Evolutionary conservation across 2,888 invertebrate species (phyloP).

Genomic region (Melanotus villosus): DNA sequence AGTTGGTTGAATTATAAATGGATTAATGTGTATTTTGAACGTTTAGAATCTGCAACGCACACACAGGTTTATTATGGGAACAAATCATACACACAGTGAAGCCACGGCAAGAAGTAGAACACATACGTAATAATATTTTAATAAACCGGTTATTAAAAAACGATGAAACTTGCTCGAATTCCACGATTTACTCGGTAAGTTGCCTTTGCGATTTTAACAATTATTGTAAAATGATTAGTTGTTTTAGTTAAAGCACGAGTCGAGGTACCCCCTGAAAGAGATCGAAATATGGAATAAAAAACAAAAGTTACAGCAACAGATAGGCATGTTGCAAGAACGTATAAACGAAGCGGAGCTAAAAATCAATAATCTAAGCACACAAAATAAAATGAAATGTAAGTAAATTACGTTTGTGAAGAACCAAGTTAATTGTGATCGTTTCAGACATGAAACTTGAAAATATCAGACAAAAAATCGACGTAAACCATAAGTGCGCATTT

Average conservation of each 20-base stretch:
- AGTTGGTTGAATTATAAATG: not conserved
- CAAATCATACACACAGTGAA: slow-evolving; percentile 61
- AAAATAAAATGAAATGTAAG: slow-evolving; percentile 41
- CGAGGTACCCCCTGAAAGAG: slow-evolving; percentile 23
- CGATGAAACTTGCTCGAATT: not conserved
- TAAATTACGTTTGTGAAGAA: not conserved
- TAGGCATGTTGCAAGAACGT: slow-evolving; percentile 20
- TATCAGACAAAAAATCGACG: slow-evolving; percentile 24
- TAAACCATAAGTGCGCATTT: slow-evolving; percentile 29
- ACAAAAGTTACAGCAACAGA: slow-evolving; percentile 19
- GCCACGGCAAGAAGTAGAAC: slow-evolving; percentile 61
- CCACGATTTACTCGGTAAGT: slow-evolving; percentile 3
- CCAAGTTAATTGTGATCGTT: no score
- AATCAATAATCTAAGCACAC: slow-evolving; percentile 12
- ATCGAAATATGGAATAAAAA: slow-evolving; percentile 43
- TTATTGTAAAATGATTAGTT: not conserved
- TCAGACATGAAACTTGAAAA: slow-evolving; percentile 26
- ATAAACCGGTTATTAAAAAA: slow-evolving; percentile 54
- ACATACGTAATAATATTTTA: slow-evolving; percentile 62
- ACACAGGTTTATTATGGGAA: slow-evolving; percentile 60
- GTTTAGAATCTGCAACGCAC: slow-evolving; percentile 64
- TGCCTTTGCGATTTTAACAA: not conserved
- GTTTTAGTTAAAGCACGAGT: slow-evolving; percentile 29
- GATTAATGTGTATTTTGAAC: not conserved
- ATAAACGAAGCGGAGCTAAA: slow-evolving; percentile 26